Base-by-base conservation (phyloP, 2,113 vertebrate species). In the Perognathus longimembris region DNA sequence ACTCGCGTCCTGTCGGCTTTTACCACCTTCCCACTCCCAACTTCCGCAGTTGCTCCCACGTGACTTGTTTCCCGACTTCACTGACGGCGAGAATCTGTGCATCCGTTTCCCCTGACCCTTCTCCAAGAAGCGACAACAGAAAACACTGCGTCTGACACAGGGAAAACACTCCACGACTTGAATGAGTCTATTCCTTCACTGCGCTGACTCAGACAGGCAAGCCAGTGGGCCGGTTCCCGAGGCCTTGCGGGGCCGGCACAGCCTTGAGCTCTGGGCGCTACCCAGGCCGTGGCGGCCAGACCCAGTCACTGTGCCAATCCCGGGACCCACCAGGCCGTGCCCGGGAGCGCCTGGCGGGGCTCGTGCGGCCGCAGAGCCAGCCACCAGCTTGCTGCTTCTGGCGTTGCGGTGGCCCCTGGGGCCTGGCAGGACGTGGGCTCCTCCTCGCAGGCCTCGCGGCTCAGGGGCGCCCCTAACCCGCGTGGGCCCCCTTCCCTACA, bases 1-100 rank as follows among this genome's bases (percentile, higher is more conserved):
- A 1, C 24, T 28, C 4, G 0, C 1, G 15, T 28, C 34, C 40
- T 8, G 61, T 40, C 30, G 11, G 0, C 1, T 7, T 5, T 79
- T 8, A 18, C 40, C 26, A 1, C 0, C 0, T 15, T 54, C 3
- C 14, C 32, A 5, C 32, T 67, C 77, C 26, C 34, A 86, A 76
- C 36, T 22, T 50, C 66, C 50, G 15, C 80, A 40, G 70, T 12
- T 36, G 34, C 36, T 67, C 42, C 82, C 8, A 42, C 21, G 45
- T 73, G 36, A 3, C 24, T 71, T 30, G 4, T 59, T 42, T 57
- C 42, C 77, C 57, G 22, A 61, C 34, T 66, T 75, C 45, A 42
- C 6, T 38, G 36, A 32, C 81, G n/a, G 21, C 54, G 36, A 11
- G 4, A 6, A 61, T 38, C 36, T 40, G 32, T 34, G 34, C 42